Conservation (phyloP, 2,888 invertebrate species). For the Halictus ligatus region DNA sequence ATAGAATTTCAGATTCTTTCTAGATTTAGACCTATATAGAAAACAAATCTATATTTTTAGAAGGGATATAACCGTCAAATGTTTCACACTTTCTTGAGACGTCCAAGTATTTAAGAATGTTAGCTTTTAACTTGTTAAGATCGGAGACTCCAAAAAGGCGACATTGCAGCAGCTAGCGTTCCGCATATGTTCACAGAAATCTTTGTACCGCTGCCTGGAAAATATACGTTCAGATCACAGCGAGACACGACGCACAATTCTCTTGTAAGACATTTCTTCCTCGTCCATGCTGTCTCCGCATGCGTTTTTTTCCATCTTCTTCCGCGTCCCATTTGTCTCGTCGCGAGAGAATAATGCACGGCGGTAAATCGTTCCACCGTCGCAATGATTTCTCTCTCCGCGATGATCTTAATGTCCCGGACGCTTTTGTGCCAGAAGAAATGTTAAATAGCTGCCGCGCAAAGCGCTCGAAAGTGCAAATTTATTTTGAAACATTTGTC, state of each 20-base stretch:
- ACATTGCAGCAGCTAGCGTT: background rate
- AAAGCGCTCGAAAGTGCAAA: too few species aligned
- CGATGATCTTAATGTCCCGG: slow-evolving; percentile 8
- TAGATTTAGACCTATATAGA: too few species aligned
- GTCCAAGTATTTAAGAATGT: too few species aligned
- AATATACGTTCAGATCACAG: background rate
- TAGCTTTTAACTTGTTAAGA: background rate
- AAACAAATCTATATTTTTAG: too few species aligned
- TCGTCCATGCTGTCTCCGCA: background rate
- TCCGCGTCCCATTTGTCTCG: slow-evolving; percentile 61
- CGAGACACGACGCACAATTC: background rate
- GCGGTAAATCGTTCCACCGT: slow-evolving; percentile 46
- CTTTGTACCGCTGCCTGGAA: background rate
- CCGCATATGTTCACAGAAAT: background rate
- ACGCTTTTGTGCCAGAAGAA: background rate
- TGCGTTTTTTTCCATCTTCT: slow-evolving; percentile 47
- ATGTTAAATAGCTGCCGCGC: slow-evolving; percentile 5
- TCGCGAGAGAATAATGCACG: slow-evolving; percentile 57
- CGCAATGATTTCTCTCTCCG: slow-evolving; percentile 50
- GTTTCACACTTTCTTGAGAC: too few species aligned
- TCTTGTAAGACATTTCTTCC: background rate
- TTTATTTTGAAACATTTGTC: background rate
- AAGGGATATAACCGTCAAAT: too few species aligned
- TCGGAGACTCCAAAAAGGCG: background rate
- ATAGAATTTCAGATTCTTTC: too few species aligned